Percentiles rank a stretch among this genome's conserved stretches.
Evolutionary conservation across 2,888 invertebrate species (phyloP).

Genomic region (Protula sp.): DNA sequence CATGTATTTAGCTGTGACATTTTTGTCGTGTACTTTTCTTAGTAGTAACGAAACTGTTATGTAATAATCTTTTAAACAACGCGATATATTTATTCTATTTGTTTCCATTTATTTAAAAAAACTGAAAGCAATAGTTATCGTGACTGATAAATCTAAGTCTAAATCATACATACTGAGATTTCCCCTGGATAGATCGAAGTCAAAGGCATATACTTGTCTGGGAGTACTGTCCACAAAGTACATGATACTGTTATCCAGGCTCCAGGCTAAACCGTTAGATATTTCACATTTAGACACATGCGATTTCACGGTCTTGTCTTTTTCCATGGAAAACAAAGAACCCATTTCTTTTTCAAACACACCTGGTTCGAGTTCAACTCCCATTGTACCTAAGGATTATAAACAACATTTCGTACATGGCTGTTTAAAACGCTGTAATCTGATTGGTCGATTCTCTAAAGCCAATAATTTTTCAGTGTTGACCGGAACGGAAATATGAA

Average conservation of each 20-base stretch:
- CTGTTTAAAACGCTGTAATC: neutral
- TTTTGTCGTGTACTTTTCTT: no score
- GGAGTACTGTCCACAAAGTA: conserved; percentile 74
- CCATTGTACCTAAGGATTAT: conserved; percentile 46
- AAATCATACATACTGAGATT: conserved; percentile 62
- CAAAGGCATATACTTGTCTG: conserved; percentile 64
- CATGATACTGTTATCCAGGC: conserved; percentile 64
- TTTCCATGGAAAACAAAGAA: conserved; percentile 34
- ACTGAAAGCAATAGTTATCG: no score
- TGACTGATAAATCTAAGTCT: no score
- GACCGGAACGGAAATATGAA: no score
- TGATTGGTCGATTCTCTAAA: no score
- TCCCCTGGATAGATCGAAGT: conserved; percentile 64
- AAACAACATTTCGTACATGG: neutral
- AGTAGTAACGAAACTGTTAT: no score
- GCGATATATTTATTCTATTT: no score
- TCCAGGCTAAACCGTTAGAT: conserved; percentile 80
- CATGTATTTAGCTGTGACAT: no score
- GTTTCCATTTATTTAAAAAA: no score
- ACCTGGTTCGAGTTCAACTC: conserved; percentile 29
- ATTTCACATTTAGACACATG: no score
- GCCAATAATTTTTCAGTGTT: no score
- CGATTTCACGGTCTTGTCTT: conserved; percentile 24
- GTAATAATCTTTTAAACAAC: no score
- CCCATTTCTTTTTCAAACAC: conserved; percentile 28